Conservation (phyloP, 2,888 invertebrate genomes). For the Tuberolachnus salignus region DNA sequence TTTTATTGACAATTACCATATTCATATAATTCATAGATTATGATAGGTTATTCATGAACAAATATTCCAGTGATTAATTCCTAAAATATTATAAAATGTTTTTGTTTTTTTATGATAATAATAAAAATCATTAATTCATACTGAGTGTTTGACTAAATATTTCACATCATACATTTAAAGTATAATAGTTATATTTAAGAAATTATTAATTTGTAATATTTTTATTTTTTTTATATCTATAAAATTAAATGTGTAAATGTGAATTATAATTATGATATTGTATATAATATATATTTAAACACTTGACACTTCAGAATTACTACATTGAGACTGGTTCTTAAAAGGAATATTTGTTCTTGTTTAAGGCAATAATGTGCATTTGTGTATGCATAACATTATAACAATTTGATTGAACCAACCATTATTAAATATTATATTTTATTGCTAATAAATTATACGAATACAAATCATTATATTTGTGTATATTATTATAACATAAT, state of each 20-base stretch:
- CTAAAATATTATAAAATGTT: neutral
- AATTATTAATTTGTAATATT: neutral
- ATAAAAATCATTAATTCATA: too few relatives aligned
- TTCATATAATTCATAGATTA: neutral
- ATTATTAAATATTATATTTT: slow-evolving; percentile 28
- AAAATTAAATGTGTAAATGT: neutral
- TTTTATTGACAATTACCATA: neutral
- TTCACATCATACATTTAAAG: too few relatives aligned
- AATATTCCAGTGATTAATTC: neutral
- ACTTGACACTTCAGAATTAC: neutral
- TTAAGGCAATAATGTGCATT: neutral
- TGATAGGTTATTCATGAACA: neutral
- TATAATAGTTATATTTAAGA: too few relatives aligned
- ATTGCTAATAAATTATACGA: neutral
- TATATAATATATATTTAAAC: neutral
- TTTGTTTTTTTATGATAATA: too few relatives aligned
- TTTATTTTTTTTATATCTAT: neutral
- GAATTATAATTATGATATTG: neutral
- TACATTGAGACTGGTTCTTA: slow-evolving; percentile 26
- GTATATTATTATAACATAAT: neutral
- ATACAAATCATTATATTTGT: neutral
- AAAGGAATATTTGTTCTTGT: neutral
- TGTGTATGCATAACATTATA: slow-evolving; percentile 10
- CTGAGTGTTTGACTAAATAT: too few relatives aligned
- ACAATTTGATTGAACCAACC: neutral